Conservation (phyloP, 1,140 invertebrate species). For the Triops longicaudatus region DNA sequence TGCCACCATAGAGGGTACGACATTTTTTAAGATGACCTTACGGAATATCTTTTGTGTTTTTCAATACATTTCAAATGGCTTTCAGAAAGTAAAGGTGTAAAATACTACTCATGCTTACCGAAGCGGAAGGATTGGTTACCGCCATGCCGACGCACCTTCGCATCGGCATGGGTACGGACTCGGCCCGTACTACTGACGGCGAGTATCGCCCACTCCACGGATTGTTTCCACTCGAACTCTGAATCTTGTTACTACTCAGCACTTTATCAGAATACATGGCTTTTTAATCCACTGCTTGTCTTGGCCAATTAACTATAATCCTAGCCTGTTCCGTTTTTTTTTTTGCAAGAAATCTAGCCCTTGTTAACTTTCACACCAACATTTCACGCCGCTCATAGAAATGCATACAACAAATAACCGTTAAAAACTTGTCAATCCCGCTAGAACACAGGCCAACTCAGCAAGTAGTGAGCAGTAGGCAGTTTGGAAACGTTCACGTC, state of each 20-base stretch:
- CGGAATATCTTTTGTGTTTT: no score
- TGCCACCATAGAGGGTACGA: no score
- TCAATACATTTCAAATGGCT: no score
- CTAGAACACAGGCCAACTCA: no score
- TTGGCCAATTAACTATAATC: no score
- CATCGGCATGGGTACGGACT: neutral
- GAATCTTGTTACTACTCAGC: neutral
- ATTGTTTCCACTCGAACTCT: neutral
- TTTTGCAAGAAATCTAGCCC: neutral
- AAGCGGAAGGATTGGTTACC: neutral
- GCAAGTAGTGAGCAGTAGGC: no score
- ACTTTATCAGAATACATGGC: neutral
- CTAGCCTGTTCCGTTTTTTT: neutral
- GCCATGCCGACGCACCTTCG: constrained; percentile 13
- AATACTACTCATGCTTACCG: no score
- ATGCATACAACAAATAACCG: no score
- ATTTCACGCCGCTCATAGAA: neutral
- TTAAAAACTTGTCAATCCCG: no score
- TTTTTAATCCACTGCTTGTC: neutral
- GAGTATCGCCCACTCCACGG: neutral
- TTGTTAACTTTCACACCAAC: neutral
- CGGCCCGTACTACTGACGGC: constrained; percentile 2
- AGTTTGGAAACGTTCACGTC: no score
- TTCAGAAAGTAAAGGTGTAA: no score
- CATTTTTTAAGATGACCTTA: no score